Base-by-base conservation (phyloP, 2,888 invertebrate species). In the Endomychus coccineus region DNA sequence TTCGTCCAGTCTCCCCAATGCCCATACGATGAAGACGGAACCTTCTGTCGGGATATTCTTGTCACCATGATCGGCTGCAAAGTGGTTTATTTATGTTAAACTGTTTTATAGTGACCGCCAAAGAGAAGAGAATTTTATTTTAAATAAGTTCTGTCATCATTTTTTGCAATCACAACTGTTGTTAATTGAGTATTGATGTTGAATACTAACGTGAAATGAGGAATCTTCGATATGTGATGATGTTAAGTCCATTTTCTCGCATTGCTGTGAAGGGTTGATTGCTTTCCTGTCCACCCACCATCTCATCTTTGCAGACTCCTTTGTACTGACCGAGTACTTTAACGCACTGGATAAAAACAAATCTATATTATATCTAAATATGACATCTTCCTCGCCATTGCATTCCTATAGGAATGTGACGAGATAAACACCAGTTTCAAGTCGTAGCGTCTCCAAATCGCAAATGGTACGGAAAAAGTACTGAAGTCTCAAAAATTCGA, bases 251-350 rank as follows among this genome's bases (percentile, higher is more conserved):
- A 62, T 81, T 75, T 50, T 77, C 77, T 46, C 85, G 71, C 1
- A 71, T 67, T 27, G 80, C 81, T 1, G 80, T 80, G 59, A 81
- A 80, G 51, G 89, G 66, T 69, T 91, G 91, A 61, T 84, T 83
- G 60, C 77, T 83, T 58, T 90, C 86, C 46, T 78, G 71, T 0
- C 86, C 88, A 16, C 88, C 90, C 2, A 89, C 74, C n/a, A 77
- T 64, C 39, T 78, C 79, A 64, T 92, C 92, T 45, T 77, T 79
- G 51, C 92, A 92, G 21, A 90, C 90, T 22, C 91, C 92, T 61
- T 75, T 83, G 62, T 86, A 84, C 52, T 79, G 82, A 1, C 88
- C 91, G 51, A 90, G 69, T 40, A 90, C 87, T 66, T 83, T 86
- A 27, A 84, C 83, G 57, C 90, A 90, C 80, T 85, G 61, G 48